Base-by-base conservation (phyloP, 64 coral and sea anemone genomes). In the Porites lutea region DNA sequence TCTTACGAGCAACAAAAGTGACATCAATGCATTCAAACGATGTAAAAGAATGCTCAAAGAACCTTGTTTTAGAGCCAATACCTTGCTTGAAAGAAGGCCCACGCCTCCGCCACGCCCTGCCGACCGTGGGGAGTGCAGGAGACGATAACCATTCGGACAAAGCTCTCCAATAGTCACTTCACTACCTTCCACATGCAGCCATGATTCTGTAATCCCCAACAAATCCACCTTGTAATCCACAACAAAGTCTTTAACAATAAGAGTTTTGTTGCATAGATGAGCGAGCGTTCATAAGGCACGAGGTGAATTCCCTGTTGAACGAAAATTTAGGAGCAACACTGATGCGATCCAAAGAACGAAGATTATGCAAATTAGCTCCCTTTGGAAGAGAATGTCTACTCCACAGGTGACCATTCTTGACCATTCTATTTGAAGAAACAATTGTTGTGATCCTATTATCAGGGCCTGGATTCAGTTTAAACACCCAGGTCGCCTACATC, bases 161-260 rank as follows among this genome's bases (percentile, higher is more conserved):
- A 88, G 71, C 71, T 88, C 71, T 88, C 86, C 71, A 74, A 88
- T 88, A 75, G 52, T 73, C 5, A 71, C 68, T 15, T 88, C 68
- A 73, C 52, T 59, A 75, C 69, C 67, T 16, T 73, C 48, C 8
- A 43, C 16, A 72, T 74, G 48, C n/a, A 87, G 68, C 69, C 84
- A 87, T 11, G 84, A 57, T 73, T 74, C 84, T 58, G 84, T 73
- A 43, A 87, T 73, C 19, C 49, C 68, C 13, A 73, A 54, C n/a
- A 87, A 16, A 45, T 87, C 84, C n/a, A 87, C 50, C 13, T 47
- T 43, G 16, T 72, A 58, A 59, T 87, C 84, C 8, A 87, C 67
- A 27, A 87, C 84, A 37, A 37, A 88, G 13, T 88, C 86, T 75
- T 88, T 75, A 45, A 75, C 8, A n/a, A 75, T 75, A 19, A 88